Conservation (phyloP, 2,113 vertebrate species). For the Kryptolebias marmoratus region DNA sequence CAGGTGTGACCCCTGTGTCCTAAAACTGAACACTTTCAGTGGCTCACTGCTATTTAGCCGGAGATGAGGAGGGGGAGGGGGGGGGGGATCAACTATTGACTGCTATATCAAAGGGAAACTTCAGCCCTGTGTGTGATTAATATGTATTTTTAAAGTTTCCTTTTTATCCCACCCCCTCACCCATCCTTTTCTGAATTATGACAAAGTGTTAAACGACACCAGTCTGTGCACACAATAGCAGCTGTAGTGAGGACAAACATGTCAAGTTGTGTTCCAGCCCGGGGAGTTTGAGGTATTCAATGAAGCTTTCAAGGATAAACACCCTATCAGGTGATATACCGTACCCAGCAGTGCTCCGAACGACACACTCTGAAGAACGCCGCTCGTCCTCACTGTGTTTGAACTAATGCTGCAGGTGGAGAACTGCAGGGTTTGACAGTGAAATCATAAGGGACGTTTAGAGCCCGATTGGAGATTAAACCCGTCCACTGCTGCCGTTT, state of each 20-base stretch:
- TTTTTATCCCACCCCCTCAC: background rate
- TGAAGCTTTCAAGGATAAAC: conserved; percentile 73
- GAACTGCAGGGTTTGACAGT: conserved; percentile 22
- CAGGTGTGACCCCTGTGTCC: conserved; percentile 99
- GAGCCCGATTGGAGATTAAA: conserved; percentile 31
- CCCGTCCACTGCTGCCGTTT: conserved; percentile 14
- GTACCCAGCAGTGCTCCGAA: conserved; percentile 40
- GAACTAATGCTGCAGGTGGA: conserved; percentile 49
- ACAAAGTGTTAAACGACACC: conserved; percentile 42
- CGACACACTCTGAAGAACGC: conserved; percentile 51
- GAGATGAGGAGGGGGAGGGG: conserved; percentile 14
- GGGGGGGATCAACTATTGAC: conserved; percentile 33
- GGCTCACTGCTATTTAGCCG: conserved; percentile 64
- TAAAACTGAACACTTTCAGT: conserved; percentile 99
- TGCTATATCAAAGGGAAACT: conserved; percentile 52
- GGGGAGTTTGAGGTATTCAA: conserved; percentile 63
- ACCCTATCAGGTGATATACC: conserved; percentile 74
- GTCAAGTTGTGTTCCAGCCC: conserved; percentile 63
- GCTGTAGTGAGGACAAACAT: conserved; percentile 67
- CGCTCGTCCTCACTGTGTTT: conserved; percentile 54
- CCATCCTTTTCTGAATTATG: conserved; percentile 36
- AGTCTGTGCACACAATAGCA: conserved; percentile 56
- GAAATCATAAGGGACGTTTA: conserved; percentile 56
- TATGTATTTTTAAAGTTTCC: conserved; percentile 8
- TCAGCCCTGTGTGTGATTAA: conserved; percentile 21